Percentiles rank a stretch among this genome's conserved stretches.
phyloP scores from a whole-genome alignment of 2,113 vertebrate species.

The Silurus meridionalis region DNA sequence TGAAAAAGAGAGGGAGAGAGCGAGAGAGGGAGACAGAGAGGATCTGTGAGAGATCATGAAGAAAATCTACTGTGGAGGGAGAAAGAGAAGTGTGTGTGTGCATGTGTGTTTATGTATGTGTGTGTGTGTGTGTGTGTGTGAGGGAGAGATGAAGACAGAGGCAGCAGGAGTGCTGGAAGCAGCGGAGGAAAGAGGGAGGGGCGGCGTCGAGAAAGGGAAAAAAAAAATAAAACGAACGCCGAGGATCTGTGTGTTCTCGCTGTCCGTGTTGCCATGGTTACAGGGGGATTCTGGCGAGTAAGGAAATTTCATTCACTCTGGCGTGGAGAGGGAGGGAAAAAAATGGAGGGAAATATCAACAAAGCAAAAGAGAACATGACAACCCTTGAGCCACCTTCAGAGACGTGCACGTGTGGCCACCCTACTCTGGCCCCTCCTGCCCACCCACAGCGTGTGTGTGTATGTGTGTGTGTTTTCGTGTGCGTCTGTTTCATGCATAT shows the following conservation, averaged over 20 bases:
- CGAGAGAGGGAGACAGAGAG: conserved; percentile 44
- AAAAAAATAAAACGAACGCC: conserved; percentile 72
- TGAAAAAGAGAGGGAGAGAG: background rate
- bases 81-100: conserved; percentile 11
- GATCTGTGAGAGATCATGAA: conserved; percentile 29
- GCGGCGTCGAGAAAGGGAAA: conserved; percentile 51
- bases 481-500: conserved; percentile 8
- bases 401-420: conserved; percentile 11
- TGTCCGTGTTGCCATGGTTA: conserved; percentile 78
- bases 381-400: conserved; percentile 40
- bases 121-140: conserved; percentile 1
- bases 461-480: conserved; percentile 51
- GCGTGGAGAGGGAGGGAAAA: conserved; percentile 49
- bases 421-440: conserved; percentile 14
- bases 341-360: conserved; percentile 68
- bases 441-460: background rate
- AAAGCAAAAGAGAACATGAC: conserved; percentile 58
- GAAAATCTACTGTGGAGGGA: conserved; percentile 37
- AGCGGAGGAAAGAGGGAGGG: conserved; percentile 32
- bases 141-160: conserved; percentile 16
- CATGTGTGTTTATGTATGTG: background rate
- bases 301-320: conserved; percentile 78
- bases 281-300: conserved; percentile 78
- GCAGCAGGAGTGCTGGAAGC: conserved; percentile 32
- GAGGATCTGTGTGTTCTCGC: conserved; percentile 78